phyloP scores from a whole-genome alignment of 2,113 vertebrate genomes.

The Python bivittatus region DNA sequence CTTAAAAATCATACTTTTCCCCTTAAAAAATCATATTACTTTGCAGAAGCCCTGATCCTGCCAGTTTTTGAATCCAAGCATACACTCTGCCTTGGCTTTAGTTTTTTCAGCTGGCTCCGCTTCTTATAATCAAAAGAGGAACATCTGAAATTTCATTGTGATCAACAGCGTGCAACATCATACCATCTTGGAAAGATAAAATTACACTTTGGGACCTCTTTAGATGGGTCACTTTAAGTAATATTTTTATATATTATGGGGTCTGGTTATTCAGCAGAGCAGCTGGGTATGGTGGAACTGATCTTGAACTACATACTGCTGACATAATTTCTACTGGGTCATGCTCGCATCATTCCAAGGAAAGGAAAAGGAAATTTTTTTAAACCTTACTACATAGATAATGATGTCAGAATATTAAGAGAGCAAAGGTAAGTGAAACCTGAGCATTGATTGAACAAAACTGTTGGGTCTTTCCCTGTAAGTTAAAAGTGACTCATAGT shows the following conservation, averaged over 20 bases:
- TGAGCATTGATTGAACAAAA: not conserved
- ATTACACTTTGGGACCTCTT: slow-evolving; percentile 9
- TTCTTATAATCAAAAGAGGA: not conserved
- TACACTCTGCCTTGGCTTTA: no score
- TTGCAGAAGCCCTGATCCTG: not conserved
- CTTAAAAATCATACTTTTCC: not conserved
- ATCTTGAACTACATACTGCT: not conserved
- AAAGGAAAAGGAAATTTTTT: not conserved
- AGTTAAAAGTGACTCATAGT: not conserved
- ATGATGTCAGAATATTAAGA: not conserved
- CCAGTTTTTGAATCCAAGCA: not conserved
- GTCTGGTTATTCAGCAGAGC: not conserved
- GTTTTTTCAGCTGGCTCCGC: no score
- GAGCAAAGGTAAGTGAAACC: not conserved
- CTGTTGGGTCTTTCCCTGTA: not conserved
- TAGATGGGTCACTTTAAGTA: not conserved
- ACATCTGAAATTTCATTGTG: not conserved
- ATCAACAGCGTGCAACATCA: not conserved
- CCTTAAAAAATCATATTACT: not conserved
- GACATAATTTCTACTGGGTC: not conserved
- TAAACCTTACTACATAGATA: not conserved
- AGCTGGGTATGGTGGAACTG: not conserved
- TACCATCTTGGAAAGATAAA: not conserved
- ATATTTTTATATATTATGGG: not conserved
- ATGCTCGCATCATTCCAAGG: not conserved